Base-by-base conservation (phyloP, 2,113 vertebrate species). In the Rhodinocichla rosea region DNA sequence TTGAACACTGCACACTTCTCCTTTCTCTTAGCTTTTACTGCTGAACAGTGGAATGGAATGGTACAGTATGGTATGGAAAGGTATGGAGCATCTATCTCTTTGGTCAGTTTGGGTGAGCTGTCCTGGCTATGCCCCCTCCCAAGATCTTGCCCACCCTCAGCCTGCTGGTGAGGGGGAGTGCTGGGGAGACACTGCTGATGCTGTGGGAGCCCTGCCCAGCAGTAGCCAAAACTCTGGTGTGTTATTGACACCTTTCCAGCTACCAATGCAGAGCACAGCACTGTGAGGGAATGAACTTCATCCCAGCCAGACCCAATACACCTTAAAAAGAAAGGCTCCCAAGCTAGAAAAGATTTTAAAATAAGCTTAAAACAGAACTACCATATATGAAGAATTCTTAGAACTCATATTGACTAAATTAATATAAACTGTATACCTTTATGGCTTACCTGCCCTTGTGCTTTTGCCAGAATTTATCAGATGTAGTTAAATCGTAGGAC, bases 391-490 rank as follows among this genome's bases (percentile, higher is more conserved):
- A 92, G 15, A 89, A 73, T 35, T 69, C 6, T 27, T 39, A 35
- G 15, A 83, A 82, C 63, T 70, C 39, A 21, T 78, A 60, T 6
- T 44, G 30, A 81, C 9, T 59, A 67, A 50, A 91, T 86, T 5
- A 89, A 74, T 37, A 82, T 14, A 69, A 65, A 52, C 9, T 88
- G 37, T 87, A 24, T 60, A 86, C 52, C 75, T 87, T 70, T 59
- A 47, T 9, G 37, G 82, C 98, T 98, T 92, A 99, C 99, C 99
- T 99, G 98, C 99, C 99, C 97, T 99, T 99, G 97, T 99, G 99
- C 53, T 99, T 99, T 96, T 99, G 99, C 99, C 99, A 99, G 97
- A 99, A 99, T 96, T 95, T 98, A 98, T 99, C 99, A 63, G 98
- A 98, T 17, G 98, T 96, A 23, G 99, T 99, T 95, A 99, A 98